phyloP scores from a whole-genome alignment of 2,888 invertebrate genomes.

The Synanthedon formicaeformis region DNA sequence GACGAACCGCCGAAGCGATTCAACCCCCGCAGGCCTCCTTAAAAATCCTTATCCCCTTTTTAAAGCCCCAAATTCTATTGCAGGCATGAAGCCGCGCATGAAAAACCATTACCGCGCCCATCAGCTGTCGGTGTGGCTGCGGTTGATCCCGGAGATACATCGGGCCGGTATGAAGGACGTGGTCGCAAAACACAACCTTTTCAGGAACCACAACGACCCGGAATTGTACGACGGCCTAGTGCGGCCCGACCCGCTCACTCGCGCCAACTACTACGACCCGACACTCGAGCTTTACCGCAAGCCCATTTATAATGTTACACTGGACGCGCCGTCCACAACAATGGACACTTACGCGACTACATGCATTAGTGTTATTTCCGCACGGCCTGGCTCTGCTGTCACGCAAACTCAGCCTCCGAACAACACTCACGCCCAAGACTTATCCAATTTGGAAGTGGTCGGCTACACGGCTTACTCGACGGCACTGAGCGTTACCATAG shows the following conservation, averaged over 20 bases:
- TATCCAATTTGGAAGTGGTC: constrained; percentile 84
- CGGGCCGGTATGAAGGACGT: constrained; percentile 91
- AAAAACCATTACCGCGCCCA: constrained; percentile 97
- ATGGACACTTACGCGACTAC: constrained; percentile 77
- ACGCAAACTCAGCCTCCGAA: constrained; percentile 56
- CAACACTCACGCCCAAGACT: constrained; percentile 79
- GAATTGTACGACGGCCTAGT: constrained; percentile 91
- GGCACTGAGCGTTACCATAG: constrained; percentile 82
- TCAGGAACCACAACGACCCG: constrained; percentile 89
- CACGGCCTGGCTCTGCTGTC: constrained; percentile 72
- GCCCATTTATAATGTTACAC: constrained; percentile 68
- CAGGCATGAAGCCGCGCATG: constrained; percentile 93
- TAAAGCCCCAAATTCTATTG: constrained; percentile 31
- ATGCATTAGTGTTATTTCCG: constrained; percentile 78
- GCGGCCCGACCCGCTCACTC: constrained; percentile 82
- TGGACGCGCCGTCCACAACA: constrained; percentile 63
- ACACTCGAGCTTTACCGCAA: constrained; percentile 73
- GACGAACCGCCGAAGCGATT: constrained; percentile 16
- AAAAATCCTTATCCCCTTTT: constrained; percentile 17
- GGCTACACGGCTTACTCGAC: constrained; percentile 82
- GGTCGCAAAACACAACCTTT: constrained; percentile 88
- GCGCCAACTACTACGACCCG: constrained; percentile 74
- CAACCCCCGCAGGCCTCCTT: constrained; percentile 11
- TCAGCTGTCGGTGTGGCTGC: constrained; percentile 94
- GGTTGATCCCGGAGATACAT: constrained; percentile 92